Evolutionary conservation across 2,888 invertebrate species (phyloP).

Genomic region (Eupithecia centaureata): DNA sequence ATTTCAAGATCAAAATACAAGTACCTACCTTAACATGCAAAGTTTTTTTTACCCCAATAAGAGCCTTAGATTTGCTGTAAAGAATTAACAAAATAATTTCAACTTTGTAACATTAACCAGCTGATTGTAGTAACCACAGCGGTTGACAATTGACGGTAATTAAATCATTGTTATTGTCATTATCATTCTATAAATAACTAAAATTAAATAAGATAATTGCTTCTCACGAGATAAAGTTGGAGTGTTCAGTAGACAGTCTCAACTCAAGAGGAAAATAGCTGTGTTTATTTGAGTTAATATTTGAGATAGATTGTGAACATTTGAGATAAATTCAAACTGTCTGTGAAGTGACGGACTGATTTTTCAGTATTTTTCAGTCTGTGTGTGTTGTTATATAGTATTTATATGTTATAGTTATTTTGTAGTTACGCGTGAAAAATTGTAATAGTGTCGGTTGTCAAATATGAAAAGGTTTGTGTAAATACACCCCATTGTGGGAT

Average conservation of each 20-base stretch:
- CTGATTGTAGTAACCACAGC: neutral
- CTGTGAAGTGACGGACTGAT: neutral
- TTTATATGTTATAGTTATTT: no score
- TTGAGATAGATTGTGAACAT: neutral
- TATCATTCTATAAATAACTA: slow-evolving; percentile 4
- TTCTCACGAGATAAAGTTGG: slow-evolving; percentile 2
- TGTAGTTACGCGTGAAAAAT: no score
- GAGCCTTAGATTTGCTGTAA: neutral
- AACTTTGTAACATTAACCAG: neutral
- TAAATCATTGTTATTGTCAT: slow-evolving; percentile 1
- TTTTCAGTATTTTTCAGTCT: neutral
- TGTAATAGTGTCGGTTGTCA: no score
- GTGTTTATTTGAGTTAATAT: neutral
- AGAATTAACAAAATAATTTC: neutral
- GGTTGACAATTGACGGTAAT: neutral
- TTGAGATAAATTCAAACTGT: neutral
- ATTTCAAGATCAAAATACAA: neutral
- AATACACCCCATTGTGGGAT: no score
- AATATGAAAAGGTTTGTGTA: no score
- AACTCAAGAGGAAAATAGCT: slow-evolving; percentile 2
- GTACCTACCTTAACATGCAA: neutral
- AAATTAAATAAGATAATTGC: slow-evolving; percentile 5
- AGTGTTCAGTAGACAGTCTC: neutral
- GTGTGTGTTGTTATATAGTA: no score
- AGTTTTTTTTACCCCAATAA: neutral